Percentiles rank a stretch among this genome's conserved stretches.
Conservation (phyloP, 1,140 invertebrate species). For the Formica exsecta region DNA sequence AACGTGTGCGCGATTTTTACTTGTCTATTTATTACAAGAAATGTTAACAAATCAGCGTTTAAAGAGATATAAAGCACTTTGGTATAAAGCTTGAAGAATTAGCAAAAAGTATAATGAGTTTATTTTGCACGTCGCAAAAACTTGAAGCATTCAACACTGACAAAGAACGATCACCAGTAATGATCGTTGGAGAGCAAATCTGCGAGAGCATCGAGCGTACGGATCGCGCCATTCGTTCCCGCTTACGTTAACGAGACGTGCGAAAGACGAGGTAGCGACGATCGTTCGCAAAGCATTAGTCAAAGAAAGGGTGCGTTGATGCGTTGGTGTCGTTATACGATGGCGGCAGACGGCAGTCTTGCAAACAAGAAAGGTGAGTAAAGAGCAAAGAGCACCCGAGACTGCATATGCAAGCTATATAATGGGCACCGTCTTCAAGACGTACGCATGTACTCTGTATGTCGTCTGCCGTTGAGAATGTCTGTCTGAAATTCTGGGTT, state of each 20-base stretch:
- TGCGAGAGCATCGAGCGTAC: constrained; percentile 53
- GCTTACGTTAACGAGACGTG: constrained; percentile 64
- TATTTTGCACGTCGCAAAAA: constrained; percentile 9
- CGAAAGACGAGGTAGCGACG: constrained; percentile 63
- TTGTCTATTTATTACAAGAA: background rate
- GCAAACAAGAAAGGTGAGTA: constrained; percentile 68
- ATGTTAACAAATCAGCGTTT: background rate
- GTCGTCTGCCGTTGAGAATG: constrained; percentile 43
- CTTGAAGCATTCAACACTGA: constrained; percentile 21
- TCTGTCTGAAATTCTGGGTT: constrained; percentile 49
- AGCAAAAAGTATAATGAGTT: background rate
- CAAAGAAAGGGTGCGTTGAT: constrained; percentile 72
- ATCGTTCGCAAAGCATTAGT: constrained; percentile 48
- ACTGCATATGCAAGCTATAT: constrained; percentile 22
- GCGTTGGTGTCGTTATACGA: constrained; percentile 57
- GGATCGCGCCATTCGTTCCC: constrained; percentile 33
- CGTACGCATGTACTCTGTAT: constrained; percentile 30
- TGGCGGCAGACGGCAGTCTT: constrained; percentile 61
- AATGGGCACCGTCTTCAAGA: constrained; percentile 39
- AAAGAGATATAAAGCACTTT: background rate
- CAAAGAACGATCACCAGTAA: constrained; percentile 35
- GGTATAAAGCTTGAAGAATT: background rate
- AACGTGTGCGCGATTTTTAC: background rate
- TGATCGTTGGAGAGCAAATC: background rate
- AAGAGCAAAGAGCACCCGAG: constrained; percentile 40